These are phyloP conservation scores for Physocephala rufipes DNA, from an alignment of 2,888 invertebrate species.

Conservation along the genomic window DNA sequence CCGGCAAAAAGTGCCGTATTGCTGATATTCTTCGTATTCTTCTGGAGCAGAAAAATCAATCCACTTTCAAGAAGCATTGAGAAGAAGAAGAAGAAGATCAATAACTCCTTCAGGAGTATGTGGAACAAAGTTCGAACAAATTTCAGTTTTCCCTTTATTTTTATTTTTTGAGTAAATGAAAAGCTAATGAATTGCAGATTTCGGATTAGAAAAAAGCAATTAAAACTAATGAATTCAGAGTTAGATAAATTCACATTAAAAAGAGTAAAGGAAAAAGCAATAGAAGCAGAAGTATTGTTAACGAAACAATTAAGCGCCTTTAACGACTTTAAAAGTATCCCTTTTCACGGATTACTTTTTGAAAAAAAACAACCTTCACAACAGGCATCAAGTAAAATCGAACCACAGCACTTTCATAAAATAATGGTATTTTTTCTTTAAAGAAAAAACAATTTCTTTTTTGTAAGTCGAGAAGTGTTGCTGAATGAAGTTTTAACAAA, in stretches of 20 bases:
- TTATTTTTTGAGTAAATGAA: constrained; percentile 21
- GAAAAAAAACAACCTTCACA: too few species aligned
- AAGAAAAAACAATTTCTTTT: too few species aligned
- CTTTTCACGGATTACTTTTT: too few species aligned
- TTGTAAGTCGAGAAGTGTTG: too few species aligned
- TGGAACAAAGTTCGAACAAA: neutral
- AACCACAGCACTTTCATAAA: too few species aligned
- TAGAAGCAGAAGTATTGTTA: neutral
- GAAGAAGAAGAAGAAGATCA: constrained; percentile 3
- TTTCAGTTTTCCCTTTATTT: neutral
- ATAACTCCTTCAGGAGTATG: neutral
- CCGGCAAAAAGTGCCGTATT: constrained; percentile 21
- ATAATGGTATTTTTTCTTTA: too few species aligned
- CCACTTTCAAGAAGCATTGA: constrained; percentile 17
- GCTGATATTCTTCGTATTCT: constrained; percentile 1
- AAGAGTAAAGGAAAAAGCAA: neutral
- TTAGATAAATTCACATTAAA: neutral
- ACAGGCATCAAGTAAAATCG: too few species aligned
- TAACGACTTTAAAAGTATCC: too few species aligned
- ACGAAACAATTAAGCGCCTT: neutral
- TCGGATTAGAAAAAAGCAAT: constrained; percentile 7
- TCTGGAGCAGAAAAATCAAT: constrained; percentile 33
- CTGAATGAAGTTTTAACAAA: too few species aligned
- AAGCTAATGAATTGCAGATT: constrained; percentile 32
- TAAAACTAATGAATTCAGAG: constrained; percentile 2